These are phyloP conservation scores for Eilema sororculum DNA, from an alignment of 2,888 invertebrate species.

Conservation along the genomic window DNA sequence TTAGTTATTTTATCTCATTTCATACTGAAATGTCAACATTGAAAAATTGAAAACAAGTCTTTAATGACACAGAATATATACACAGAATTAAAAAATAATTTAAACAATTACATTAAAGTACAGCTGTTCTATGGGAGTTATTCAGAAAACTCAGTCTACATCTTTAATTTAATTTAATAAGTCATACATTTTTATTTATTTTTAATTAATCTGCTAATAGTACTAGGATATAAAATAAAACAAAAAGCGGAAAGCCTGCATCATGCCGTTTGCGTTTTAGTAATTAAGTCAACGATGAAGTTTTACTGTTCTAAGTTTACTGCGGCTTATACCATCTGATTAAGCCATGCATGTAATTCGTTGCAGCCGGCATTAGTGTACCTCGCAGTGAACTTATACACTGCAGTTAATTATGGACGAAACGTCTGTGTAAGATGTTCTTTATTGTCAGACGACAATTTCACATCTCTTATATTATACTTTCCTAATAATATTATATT, in stretches of 20 bases:
- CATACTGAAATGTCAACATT: no score
- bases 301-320: constrained; percentile 4
- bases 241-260: neutral
- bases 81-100: no score
- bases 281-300: neutral
- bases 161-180: no score
- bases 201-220: no score
- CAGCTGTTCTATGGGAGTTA: no score
- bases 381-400: constrained; percentile 24
- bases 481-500: no score
- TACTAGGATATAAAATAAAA: neutral
- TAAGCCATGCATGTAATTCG: constrained; percentile 5
- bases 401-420: constrained; percentile 39
- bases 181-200: no score
- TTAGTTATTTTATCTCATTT: no score
- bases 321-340: neutral
- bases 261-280: neutral
- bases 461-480: neutral
- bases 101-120: no score
- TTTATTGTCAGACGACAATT: constrained; percentile 36
- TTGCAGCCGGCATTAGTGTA: neutral
- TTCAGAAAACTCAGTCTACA: no score
- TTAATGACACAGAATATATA: no score
- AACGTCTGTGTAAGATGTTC: constrained; percentile 32
- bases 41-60: no score